A percentile compares a stretch with the other conserved stretches of the same genome.
phyloP scores from a whole-genome alignment of 2,888 invertebrate species.

The Dendrolimus pini region DNA sequence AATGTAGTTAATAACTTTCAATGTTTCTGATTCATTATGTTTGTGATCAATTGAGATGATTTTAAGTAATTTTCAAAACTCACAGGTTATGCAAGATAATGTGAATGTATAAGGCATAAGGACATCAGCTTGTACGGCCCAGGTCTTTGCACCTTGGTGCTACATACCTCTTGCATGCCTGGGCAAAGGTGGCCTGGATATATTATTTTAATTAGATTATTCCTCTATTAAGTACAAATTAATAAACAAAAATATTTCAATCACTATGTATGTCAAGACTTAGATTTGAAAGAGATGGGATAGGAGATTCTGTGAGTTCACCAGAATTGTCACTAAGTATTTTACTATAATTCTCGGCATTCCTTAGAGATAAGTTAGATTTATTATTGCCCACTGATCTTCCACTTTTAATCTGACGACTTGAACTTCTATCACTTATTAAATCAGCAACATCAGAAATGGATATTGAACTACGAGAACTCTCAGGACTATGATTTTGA shows the following conservation, averaged over 20 bases:
- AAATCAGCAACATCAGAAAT: constrained; percentile 66
- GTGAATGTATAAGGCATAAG: too few species aligned
- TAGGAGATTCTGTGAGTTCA: constrained; percentile 60
- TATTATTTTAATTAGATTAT: too few species aligned
- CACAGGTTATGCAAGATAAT: too few species aligned
- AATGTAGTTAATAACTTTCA: too few species aligned
- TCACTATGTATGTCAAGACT: constrained; percentile 68
- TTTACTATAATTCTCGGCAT: constrained; percentile 26
- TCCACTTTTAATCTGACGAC: constrained; percentile 25
- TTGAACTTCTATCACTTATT: constrained; percentile 53
- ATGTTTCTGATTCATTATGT: too few species aligned
- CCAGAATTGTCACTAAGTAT: constrained; percentile 54
- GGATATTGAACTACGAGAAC: constrained; percentile 57
- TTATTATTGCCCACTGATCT: constrained; percentile 19
- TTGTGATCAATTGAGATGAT: too few species aligned
- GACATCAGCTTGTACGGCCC: too few species aligned
- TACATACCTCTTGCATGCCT: too few species aligned
- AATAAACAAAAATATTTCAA: constrained; percentile 17
- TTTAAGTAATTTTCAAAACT: too few species aligned
- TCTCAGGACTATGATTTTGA: constrained; percentile 44
- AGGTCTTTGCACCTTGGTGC: too few species aligned
- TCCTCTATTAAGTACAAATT: neutral
- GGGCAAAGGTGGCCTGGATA: too few species aligned
- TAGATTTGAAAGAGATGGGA: constrained; percentile 63
- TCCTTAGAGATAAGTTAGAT: constrained; percentile 21